phyloP scores from a whole-genome alignment of 1,140 invertebrate genomes.

The Trichonephila inaurata region DNA sequence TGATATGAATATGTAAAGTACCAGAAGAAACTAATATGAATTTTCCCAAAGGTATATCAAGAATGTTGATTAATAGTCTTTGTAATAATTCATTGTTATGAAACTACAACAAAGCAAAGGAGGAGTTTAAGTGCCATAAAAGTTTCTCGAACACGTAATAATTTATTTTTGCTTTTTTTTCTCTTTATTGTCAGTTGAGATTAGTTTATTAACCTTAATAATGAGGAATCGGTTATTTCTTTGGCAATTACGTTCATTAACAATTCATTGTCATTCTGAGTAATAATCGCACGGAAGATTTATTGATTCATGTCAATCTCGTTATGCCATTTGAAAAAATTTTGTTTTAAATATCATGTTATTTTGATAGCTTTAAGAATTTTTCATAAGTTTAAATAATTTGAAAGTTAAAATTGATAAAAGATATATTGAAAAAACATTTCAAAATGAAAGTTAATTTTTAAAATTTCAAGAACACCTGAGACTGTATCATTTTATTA shows the following conservation, averaged over 20 bases:
- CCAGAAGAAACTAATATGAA: background rate
- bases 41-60: background rate
- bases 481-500: too few species aligned
- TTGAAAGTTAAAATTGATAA: background rate
- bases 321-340: background rate
- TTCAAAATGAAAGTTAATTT: too few species aligned
- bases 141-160: background rate
- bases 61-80: background rate
- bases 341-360: background rate
- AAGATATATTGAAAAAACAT: too few species aligned
- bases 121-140: slow-evolving; percentile 25
- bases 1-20: background rate
- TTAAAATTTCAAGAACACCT: too few species aligned
- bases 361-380: background rate
- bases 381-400: background rate
- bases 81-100: slow-evolving; percentile 8
- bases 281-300: background rate
- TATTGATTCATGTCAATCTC: background rate
- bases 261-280: background rate
- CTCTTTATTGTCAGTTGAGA: slow-evolving; percentile 7
- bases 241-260: slow-evolving; percentile 11
- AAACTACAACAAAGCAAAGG: background rate
- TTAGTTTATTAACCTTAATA: slow-evolving; percentile 25
- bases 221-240: slow-evolving; percentile 23
- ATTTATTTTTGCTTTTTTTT: background rate